Conservation (phyloP, 2,888 invertebrate species). For the Panzeria rudis region DNA sequence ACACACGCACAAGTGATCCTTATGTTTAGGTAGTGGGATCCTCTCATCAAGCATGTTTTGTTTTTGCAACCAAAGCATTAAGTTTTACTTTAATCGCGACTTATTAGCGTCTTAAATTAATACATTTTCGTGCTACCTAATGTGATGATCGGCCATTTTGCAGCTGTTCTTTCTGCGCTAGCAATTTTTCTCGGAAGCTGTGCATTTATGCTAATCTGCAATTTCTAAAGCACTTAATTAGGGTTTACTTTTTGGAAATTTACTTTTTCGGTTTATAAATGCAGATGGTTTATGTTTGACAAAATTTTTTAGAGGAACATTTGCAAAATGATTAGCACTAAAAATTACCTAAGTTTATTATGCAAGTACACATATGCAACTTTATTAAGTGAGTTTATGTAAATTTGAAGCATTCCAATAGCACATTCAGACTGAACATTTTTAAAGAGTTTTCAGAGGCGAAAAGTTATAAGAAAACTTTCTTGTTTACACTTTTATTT, state of each 20-base stretch:
- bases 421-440: too few species aligned
- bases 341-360: too few species aligned
- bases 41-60: background rate
- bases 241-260: slow-evolving; percentile 10
- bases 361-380: too few species aligned
- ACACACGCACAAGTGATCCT: background rate
- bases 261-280: background rate
- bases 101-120: slow-evolving; percentile 7
- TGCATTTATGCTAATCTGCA: background rate
- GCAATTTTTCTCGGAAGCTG: background rate
- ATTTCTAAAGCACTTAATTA: background rate
- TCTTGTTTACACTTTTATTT: too few species aligned
- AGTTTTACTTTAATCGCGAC: background rate
- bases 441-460: too few species aligned
- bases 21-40: background rate
- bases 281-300: too few species aligned
- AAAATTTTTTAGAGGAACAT: too few species aligned
- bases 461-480: too few species aligned
- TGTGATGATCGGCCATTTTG: background rate
- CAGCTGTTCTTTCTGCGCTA: slow-evolving; percentile 12
- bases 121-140: slow-evolving; percentile 1
- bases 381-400: too few species aligned
- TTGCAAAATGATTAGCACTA: too few species aligned
- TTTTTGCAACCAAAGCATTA: background rate
- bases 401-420: too few species aligned